A percentile compares a stretch with the other conserved stretches of the same genome.
These are phyloP conservation scores for Pseudopodoces humilis DNA, from an alignment of 2,113 vertebrate species.

Conservation along the genomic window DNA sequence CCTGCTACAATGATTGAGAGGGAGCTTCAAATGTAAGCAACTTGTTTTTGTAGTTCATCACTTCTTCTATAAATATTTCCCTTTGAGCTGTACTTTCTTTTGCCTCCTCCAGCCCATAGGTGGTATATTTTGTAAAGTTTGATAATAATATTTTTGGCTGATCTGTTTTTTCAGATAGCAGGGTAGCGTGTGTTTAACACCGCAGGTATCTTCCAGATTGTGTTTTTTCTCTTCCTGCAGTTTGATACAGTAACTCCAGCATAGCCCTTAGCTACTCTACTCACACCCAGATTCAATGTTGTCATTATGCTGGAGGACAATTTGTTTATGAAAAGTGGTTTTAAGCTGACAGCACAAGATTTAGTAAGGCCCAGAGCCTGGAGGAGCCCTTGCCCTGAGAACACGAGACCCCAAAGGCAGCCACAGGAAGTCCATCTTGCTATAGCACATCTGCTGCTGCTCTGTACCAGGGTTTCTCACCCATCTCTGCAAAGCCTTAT, in stretches of 20 bases:
- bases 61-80: neutral
- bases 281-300: neutral
- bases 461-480: neutral
- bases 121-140: neutral
- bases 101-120: neutral
- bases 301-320: neutral
- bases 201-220: neutral
- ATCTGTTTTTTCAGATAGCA: neutral
- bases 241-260: neutral
- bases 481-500: neutral
- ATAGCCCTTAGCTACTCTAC: neutral
- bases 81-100: neutral
- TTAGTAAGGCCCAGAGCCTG: neutral
- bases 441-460: accelerated
- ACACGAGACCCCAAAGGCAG: neutral
- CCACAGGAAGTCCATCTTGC: accelerated
- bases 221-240: neutral
- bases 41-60: neutral
- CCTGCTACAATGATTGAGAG: neutral
- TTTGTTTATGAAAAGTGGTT: neutral
- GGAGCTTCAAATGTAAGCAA: neutral
- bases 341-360: neutral
- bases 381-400: neutral
- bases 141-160: neutral
- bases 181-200: neutral